Conservation (phyloP, 1,140 invertebrate species). For the Cotesia chilonis region DNA sequence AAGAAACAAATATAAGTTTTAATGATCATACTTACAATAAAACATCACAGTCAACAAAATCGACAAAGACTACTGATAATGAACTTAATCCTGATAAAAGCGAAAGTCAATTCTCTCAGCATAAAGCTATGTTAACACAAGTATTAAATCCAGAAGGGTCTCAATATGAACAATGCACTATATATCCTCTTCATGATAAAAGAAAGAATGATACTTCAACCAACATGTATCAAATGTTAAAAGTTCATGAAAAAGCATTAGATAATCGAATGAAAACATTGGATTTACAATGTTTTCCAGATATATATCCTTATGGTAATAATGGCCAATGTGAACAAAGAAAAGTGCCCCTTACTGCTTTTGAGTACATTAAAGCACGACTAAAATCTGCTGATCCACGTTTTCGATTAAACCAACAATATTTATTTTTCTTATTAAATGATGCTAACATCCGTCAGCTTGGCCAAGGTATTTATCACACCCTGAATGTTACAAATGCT, state of each 20-base stretch:
- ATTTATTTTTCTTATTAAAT: constrained; percentile 49
- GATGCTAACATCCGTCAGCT: constrained; percentile 22
- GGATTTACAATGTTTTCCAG: constrained; percentile 23
- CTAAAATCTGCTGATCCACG: constrained; percentile 46
- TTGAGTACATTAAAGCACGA: constrained; percentile 38
- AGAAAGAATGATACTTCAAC: constrained; percentile 45
- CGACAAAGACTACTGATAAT: too few species aligned
- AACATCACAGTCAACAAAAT: too few species aligned
- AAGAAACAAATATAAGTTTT: too few species aligned
- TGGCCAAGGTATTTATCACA: too few species aligned
- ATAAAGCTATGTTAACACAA: neutral
- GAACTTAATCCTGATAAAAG: too few species aligned
- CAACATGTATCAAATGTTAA: too few species aligned
- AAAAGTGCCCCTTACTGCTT: constrained; percentile 23
- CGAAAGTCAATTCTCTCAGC: too few species aligned
- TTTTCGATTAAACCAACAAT: constrained; percentile 49
- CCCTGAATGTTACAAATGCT: constrained; percentile 6
- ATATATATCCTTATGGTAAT: constrained; percentile 47
- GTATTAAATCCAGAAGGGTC: neutral
- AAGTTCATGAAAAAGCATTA: constrained; percentile 44
- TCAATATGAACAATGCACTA: constrained; percentile 50
- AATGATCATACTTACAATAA: too few species aligned
- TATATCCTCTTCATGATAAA: constrained; percentile 49
- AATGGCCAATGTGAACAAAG: constrained; percentile 47
- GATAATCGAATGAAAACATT: constrained; percentile 47